Percentiles rank a stretch among this genome's conserved stretches.
Evolutionary conservation across 2,888 invertebrate species (phyloP).

Genomic region (Agriopis marginaria): DNA sequence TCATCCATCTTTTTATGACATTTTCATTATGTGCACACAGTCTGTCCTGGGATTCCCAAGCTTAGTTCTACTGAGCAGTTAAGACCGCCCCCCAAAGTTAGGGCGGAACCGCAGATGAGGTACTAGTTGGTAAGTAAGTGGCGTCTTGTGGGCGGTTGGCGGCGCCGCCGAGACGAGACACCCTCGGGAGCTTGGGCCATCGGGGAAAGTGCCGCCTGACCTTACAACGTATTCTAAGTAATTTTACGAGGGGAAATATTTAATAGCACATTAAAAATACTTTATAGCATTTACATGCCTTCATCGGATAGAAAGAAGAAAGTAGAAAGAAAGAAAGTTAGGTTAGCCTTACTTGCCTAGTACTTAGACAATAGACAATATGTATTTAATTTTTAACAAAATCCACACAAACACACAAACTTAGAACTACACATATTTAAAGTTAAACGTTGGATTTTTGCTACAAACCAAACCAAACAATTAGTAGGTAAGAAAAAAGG

Average conservation of each 20-base stretch:
- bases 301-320: too few species aligned
- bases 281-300: too few species aligned
- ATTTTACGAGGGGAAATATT: not conserved
- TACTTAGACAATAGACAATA: too few species aligned
- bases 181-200: slow-evolving; percentile 22
- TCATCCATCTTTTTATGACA: not conserved
- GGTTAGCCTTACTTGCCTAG: too few species aligned
- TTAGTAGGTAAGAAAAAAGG: too few species aligned
- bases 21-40: not conserved
- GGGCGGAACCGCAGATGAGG: slow-evolving; percentile 9
- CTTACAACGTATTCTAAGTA: slow-evolving; percentile 7
- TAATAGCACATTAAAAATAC: not conserved
- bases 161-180: slow-evolving; percentile 30
- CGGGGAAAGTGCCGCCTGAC: slow-evolving; percentile 16
- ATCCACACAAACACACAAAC: too few species aligned
- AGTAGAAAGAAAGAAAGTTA: too few species aligned
- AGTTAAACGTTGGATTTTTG: too few species aligned
- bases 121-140: not conserved
- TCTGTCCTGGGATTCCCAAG: not conserved
- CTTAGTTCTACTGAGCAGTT: slow-evolving; percentile 5
- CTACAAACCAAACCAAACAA: too few species aligned
- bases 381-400: too few species aligned
- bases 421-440: too few species aligned
- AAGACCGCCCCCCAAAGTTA: slow-evolving; percentile 17
- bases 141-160: slow-evolving; percentile 29